Conservation (phyloP, 2,888 invertebrate species). For the Petrolisthes manimaculis region DNA sequence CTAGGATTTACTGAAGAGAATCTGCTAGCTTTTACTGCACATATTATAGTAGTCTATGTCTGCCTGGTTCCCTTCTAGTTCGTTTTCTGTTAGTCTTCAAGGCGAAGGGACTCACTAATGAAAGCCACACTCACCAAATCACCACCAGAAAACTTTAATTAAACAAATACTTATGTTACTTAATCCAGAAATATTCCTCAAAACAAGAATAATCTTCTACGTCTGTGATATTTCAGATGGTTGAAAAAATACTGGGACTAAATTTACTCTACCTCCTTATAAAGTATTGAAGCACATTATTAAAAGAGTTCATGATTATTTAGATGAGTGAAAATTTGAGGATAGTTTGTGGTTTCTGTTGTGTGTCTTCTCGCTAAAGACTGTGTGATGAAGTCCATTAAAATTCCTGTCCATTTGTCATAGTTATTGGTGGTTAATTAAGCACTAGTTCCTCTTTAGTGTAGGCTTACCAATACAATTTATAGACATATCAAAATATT, state of each 20-base stretch:
- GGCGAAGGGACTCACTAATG: conserved; percentile 4
- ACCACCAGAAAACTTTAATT: no score
- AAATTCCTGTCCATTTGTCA: conserved; percentile 1
- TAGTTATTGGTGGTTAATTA: conserved; percentile 2
- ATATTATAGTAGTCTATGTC: background rate
- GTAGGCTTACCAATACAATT: background rate
- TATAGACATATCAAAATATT: background rate
- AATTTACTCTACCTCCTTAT: no score
- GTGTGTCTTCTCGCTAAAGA: no score
- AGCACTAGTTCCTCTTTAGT: conserved; percentile 1
- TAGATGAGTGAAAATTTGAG: no score
- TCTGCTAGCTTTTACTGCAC: background rate
- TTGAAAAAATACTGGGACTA: no score
- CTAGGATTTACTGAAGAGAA: conserved; percentile 23
- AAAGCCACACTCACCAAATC: background rate
- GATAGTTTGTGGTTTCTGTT: no score
- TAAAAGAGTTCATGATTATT: no score
- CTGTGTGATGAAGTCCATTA: background rate
- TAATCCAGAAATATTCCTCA: no score
- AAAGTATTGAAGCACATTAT: no score
- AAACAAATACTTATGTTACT: no score
- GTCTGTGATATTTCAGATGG: no score
- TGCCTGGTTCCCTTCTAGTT: conserved; percentile 8
- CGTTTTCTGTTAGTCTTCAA: background rate
- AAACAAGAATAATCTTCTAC: no score